Percentiles rank a stretch among this genome's conserved stretches.
phyloP scores from a whole-genome alignment of 1,140 invertebrate genomes.

The Scaptodrosophila lebanonensis region DNA sequence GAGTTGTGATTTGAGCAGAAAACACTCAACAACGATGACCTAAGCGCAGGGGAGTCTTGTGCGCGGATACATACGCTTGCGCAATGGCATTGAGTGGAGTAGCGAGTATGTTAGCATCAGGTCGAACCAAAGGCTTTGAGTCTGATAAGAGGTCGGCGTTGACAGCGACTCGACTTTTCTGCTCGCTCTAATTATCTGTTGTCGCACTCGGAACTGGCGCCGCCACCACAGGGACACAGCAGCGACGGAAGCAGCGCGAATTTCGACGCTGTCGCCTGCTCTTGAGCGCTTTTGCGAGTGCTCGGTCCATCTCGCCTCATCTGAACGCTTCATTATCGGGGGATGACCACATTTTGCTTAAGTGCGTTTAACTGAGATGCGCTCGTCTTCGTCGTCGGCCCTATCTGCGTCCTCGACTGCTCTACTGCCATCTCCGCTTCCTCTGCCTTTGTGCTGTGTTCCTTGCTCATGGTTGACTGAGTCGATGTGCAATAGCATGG shows the following conservation, averaged over 20 bases:
- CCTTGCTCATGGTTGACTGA: background rate
- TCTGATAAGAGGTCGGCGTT: constrained; percentile 37
- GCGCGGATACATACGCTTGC: constrained; percentile 38
- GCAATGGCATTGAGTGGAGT: constrained; percentile 8
- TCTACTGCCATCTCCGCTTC: background rate
- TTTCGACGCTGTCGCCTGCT: constrained; percentile 16
- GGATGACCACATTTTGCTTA: constrained; percentile 30
- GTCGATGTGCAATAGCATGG: background rate
- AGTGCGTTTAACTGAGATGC: constrained; percentile 5
- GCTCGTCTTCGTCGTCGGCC: background rate
- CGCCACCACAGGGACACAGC: too few relatives aligned
- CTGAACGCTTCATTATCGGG: background rate
- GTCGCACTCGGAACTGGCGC: constrained; percentile 17
- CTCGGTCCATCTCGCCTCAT: too few relatives aligned
- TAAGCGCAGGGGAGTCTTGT: constrained; percentile 30
- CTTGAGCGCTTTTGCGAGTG: constrained; percentile 41
- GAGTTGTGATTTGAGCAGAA: constrained; percentile 29
- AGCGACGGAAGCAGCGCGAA: constrained; percentile 2
- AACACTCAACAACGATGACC: constrained; percentile 20
- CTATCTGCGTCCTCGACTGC: background rate
- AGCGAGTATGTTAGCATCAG: too few relatives aligned
- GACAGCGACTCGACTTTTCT: constrained; percentile 19
- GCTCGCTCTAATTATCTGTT: constrained; percentile 44
- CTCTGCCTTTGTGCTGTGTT: background rate
- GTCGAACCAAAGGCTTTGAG: constrained; percentile 4